phyloP scores from a whole-genome alignment of 2,888 invertebrate genomes.

The Andrena camellia region DNA sequence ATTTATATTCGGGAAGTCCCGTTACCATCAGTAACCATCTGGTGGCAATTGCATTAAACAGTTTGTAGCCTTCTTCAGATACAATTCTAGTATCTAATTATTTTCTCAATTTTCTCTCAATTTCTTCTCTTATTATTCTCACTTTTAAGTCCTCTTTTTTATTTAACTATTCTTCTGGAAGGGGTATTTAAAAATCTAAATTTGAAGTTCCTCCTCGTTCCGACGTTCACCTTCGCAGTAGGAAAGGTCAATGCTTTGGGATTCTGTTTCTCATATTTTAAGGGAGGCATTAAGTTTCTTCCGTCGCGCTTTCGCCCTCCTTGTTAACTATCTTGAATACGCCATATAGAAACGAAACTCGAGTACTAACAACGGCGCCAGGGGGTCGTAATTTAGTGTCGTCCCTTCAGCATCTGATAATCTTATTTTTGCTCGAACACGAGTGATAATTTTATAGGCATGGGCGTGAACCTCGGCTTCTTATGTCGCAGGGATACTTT shows the following conservation, averaged over 20 bases:
- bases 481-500: neutral
- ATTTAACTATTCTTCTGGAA: neutral
- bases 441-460: neutral
- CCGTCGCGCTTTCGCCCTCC: neutral
- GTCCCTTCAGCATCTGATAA: neutral
- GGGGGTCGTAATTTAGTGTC: neutral
- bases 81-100: neutral
- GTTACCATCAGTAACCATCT: neutral
- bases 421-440: neutral
- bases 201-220: neutral
- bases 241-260: neutral
- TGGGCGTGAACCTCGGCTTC: neutral
- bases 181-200: neutral
- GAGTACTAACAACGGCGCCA: conserved; percentile 7
- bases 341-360: conserved; percentile 23
- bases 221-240: neutral
- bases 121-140: no score
- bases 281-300: neutral
- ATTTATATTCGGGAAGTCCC: neutral
- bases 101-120: no score
- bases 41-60: neutral
- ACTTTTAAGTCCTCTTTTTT: no score
- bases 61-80: neutral
- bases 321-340: conserved; percentile 13
- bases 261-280: neutral